Conservation (phyloP, 2,797 vertebrate genomes). For the Arctocebus calabarensis region DNA sequence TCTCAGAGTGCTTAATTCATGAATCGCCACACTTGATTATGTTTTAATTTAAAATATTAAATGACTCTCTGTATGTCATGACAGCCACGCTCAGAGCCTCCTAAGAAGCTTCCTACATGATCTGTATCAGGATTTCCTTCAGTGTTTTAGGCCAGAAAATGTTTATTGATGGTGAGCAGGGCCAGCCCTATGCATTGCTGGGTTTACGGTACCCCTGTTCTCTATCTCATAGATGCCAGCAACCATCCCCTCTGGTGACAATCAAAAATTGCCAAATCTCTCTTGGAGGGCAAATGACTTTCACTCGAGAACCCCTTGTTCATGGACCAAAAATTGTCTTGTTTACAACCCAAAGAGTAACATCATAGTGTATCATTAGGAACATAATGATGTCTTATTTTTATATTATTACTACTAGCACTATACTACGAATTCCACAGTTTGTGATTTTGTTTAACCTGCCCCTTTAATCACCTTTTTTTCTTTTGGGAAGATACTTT, state of each 20-base stretch:
- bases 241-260: not conserved
- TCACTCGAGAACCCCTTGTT: not conserved
- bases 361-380: not conserved
- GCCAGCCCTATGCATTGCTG: accelerated
- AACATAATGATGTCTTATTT: conserved; percentile 12
- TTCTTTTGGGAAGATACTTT: not conserved
- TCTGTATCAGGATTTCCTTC: not conserved
- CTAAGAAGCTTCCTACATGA: not conserved
- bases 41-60: conserved; percentile 67
- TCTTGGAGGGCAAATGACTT: not conserved
- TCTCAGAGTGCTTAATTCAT: conserved; percentile 34
- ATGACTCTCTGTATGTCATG: not conserved
- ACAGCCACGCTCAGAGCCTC: not conserved
- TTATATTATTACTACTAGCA: not conserved
- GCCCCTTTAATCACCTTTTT: not conserved
- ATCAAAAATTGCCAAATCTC: not conserved
- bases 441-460: not conserved
- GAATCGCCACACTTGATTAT: conserved; percentile 4
- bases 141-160: not conserved
- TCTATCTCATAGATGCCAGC: not conserved
- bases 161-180: not conserved
- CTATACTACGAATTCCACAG: not conserved
- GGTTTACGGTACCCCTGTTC: not conserved
- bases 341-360: not conserved
- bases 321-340: not conserved